Base-by-base conservation (phyloP, 2,797 vertebrate species). In the Crypturellus tataupa region DNA sequence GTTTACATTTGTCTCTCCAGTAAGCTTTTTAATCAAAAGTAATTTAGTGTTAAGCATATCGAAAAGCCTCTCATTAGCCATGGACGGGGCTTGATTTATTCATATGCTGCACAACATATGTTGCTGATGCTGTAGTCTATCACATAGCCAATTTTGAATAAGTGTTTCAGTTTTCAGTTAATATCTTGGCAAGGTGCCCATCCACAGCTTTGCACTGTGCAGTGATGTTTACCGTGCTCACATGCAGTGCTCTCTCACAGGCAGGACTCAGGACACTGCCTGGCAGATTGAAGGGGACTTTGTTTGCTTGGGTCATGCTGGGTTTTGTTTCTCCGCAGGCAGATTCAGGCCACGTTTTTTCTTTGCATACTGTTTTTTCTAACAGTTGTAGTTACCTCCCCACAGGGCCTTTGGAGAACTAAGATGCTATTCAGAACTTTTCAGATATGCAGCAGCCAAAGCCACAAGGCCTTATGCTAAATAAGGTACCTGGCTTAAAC, bases 1-100 rank as follows among this genome's bases (percentile, higher is more conserved):
- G 95, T 97, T 97, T 95, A 95, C 95, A 82, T 94, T 97, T 95
- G 87, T 96, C 80, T 96, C 91, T 92, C 83, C 85, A 89, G 93
- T 93, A 97, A 96, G 96, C 85, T 95, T 97, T 97, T 97, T 96
- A 97, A 98, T 97, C 92, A 97, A 90, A 97, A 97, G 90, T 88
- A 95, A 96, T 97, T 96, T 94, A 94, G 80, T 87, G 87, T 80
- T 97, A 96, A 97, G 91, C 89, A 47, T 90, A 97, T 91, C 2
- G 19, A 97, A 95, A 96, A 91, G 73, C 65, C 68, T 95, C 96
- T 95, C 80, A 90, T 96, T 97, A 97, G 64, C 82, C 77, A 72
- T 92, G 29, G 13, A 83, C 65, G 62, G 53, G 42, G 51, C 77
- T 69, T 95, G 93, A 96, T 96, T 95, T 97, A 97, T 96, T 96